Percentiles rank a stretch among this genome's conserved stretches.
phyloP scores from a whole-genome alignment of 1,140 invertebrate species.

The Maconellicoccus hirsutus region DNA sequence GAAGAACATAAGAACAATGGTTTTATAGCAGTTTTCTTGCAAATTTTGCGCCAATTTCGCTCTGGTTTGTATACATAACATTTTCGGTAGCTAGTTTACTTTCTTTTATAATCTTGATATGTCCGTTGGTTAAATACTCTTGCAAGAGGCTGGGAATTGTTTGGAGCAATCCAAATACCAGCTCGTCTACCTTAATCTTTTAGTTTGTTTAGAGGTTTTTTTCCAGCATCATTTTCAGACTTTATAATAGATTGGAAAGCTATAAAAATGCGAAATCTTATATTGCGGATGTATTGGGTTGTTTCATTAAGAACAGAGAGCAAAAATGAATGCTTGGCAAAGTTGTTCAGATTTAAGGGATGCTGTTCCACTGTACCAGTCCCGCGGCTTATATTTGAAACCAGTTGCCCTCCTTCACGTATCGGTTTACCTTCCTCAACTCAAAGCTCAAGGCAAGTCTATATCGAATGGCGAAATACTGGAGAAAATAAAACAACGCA shows the following conservation, averaged over 20 bases:
- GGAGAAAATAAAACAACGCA: slow-evolving; percentile 75
- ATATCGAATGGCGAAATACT: slow-evolving; percentile 91
- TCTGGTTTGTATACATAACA: no score
- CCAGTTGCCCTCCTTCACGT: slow-evolving; percentile 80
- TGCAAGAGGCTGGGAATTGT: background rate
- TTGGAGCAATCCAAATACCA: background rate
- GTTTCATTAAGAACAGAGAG: background rate
- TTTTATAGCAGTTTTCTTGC: no score
- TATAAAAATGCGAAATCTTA: slow-evolving; percentile 4
- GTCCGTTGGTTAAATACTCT: no score
- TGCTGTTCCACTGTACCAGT: slow-evolving; percentile 62
- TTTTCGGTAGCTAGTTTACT: no score
- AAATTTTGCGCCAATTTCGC: no score
- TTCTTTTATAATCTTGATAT: no score
- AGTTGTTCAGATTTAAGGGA: slow-evolving; percentile 58
- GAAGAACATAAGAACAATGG: no score
- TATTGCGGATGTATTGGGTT: background rate
- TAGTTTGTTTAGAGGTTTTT: background rate
- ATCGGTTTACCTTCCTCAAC: slow-evolving; percentile 72
- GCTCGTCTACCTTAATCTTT: background rate
- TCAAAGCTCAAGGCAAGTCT: slow-evolving; percentile 65
- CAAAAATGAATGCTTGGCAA: slow-evolving; percentile 3
- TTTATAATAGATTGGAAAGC: background rate
- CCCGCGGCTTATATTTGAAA: slow-evolving; percentile 77
- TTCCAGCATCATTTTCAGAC: background rate